Base-by-base conservation (phyloP, 2,888 invertebrate genomes). In the Celastrina argiolus region DNA sequence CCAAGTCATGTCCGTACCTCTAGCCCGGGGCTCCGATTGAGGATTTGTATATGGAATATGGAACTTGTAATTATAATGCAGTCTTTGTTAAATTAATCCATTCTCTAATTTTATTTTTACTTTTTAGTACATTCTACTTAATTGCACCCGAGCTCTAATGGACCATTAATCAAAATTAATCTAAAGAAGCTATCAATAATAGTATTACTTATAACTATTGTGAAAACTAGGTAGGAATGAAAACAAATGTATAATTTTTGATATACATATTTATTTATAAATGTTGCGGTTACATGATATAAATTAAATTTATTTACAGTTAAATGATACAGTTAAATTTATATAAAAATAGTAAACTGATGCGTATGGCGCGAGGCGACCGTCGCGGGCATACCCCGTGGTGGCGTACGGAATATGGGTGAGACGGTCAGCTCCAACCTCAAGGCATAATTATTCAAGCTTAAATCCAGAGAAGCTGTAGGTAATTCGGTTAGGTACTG, bases 231-330 rank as follows among this genome's bases (percentile, higher is more conserved):
- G 84, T 73, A 74, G 69, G 22, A n/a, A 10, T 56, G 28, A 69
- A 51, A 51, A 51, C 12, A 51, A 2, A 14, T 51, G 22, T 26
- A 26, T 73, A 83, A 84, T 88, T 87, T 88, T 85, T 82, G 79
- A 83, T 88, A 89, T 89, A 89, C 84, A 89, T 89, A 90, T 90
- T 89, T 91, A 89, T 90, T 90, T 81, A 85, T 89, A 89, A 89
- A 87, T 89, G 87, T 89, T 85, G 85, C 87, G 81, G 87, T 89
- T 88, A 88, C 87, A 83, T 87, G 84, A 87, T 87, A 87, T 88
- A 88, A 89, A 88, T 88, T 86, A 85, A n/a, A 85, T 82, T 87
- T 91, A 91, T 90, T 85, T 91, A 91, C 90, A 90, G 88, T 88
- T 88, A 84, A 87, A 88, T 87, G 87, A 84, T 87, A 87, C 82